These are phyloP conservation scores for Busseola fusca DNA, from an alignment of 2,888 invertebrate species.

Conservation along the genomic window DNA sequence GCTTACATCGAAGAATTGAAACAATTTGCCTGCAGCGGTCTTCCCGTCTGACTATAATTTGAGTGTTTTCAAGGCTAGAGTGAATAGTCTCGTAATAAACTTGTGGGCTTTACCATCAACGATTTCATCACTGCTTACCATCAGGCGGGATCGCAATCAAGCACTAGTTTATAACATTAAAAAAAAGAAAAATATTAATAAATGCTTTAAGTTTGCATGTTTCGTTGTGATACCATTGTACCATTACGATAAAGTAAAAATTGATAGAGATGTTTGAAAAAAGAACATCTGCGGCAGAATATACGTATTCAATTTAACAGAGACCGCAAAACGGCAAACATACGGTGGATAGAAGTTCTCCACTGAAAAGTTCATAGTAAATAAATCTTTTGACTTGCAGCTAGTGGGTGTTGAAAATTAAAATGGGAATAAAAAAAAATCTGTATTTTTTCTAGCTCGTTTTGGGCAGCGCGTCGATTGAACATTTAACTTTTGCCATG, in stretches of 20 bases:
- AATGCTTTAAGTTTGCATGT: not conserved
- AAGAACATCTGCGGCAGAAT: not conserved
- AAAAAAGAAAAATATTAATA: no score
- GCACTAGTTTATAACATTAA: no score
- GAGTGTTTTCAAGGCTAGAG: no score
- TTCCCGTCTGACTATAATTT: no score
- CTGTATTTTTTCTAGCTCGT: not conserved
- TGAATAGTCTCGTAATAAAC: no score
- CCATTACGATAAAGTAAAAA: not conserved
- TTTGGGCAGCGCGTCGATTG: not conserved
- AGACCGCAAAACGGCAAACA: not conserved
- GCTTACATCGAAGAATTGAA: no score
- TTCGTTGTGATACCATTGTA: not conserved
- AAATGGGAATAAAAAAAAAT: not conserved
- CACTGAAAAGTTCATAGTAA: not conserved
- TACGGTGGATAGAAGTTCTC: not conserved
- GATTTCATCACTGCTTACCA: no score
- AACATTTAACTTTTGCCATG: not conserved
- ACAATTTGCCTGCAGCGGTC: no score
- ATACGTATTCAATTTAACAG: not conserved
- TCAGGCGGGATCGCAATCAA: no score
- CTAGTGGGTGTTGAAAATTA: not conserved
- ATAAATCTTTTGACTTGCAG: not conserved
- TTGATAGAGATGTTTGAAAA: not conserved
- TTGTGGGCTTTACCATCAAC: no score